These are phyloP conservation scores for Malthinus seriepunctatus DNA, from an alignment of 2,888 invertebrate species.

Conservation along the genomic window DNA sequence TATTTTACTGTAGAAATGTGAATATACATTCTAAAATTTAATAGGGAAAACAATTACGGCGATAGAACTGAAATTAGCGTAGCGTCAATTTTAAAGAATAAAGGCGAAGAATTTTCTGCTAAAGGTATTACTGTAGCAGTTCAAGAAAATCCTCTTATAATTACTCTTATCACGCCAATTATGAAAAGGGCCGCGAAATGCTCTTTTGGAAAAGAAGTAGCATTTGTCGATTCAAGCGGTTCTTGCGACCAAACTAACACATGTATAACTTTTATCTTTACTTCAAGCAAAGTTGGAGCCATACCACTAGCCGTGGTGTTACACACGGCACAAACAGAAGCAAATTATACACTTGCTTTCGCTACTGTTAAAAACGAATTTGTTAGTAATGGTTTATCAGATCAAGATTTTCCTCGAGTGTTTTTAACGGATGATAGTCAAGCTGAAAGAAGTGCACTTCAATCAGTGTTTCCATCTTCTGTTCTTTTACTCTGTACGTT, in stretches of 20 bases:
- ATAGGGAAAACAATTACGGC: no score
- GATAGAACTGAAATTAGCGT: no score
- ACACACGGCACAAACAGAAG: slow-evolving; percentile 25
- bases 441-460: slow-evolving; percentile 24
- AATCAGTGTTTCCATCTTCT: slow-evolving; percentile 19
- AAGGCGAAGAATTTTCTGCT: background rate
- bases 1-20: no score
- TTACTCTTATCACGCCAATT: slow-evolving; percentile 24
- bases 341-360: slow-evolving; percentile 20
- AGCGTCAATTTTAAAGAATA: background rate
- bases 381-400: slow-evolving; percentile 3
- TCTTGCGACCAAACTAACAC: slow-evolving; percentile 23
- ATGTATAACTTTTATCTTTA: slow-evolving; percentile 25
- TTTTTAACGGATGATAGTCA: slow-evolving; percentile 26
- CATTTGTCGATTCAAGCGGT: slow-evolving; percentile 30
- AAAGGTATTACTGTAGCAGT: slow-evolving; percentile 14
- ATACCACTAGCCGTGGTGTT: slow-evolving; percentile 20
- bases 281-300: slow-evolving; percentile 18
- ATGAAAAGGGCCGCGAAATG: slow-evolving; percentile 19
- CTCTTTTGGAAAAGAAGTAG: slow-evolving; percentile 20
- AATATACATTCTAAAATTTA: no score
- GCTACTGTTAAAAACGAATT: slow-evolving; percentile 7
- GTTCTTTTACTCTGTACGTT: slow-evolving; percentile 26
- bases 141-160: slow-evolving; percentile 26
- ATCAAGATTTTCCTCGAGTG: slow-evolving; percentile 2